Evolutionary conservation across 1,140 invertebrate species (phyloP).

Genomic region (Nasonia giraulti): DNA sequence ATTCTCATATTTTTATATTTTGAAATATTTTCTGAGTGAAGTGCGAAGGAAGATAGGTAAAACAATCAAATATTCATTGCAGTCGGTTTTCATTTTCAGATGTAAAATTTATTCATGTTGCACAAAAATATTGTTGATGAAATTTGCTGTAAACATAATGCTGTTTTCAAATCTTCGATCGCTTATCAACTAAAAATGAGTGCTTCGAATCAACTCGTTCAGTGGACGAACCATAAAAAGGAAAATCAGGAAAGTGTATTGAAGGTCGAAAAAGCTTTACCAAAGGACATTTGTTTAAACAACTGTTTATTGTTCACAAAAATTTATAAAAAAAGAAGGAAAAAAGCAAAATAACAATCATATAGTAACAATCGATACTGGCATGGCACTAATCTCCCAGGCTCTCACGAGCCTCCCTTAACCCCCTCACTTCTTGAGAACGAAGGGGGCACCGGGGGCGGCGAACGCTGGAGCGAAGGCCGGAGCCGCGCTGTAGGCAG

Average conservation of each 20-base stretch:
- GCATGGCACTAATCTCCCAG: slow-evolving; percentile 1
- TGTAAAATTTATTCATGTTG: no score
- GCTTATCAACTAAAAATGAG: no score
- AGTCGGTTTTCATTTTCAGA: no score
- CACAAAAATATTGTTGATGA: no score
- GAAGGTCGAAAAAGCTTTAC: not conserved
- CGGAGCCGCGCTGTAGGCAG: slow-evolving; percentile 1
- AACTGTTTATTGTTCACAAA: not conserved
- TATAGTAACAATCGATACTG: slow-evolving; percentile 12
- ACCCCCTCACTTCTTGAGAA: slow-evolving; percentile 47
- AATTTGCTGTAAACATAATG: no score
- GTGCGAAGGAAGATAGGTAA: no score
- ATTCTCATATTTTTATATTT: no score
- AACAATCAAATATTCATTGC: no score
- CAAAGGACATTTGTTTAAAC: not conserved
- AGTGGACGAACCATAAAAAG: no score
- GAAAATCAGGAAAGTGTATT: not conserved
- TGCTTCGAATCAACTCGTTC: no score
- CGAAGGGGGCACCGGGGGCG: slow-evolving; percentile 6
- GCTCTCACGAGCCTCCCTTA: not conserved
- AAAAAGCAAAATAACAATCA: not conserved
- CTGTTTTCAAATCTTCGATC: no score
- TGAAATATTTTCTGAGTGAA: no score
- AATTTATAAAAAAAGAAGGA: slow-evolving; percentile 4
- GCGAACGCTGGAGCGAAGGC: not conserved